Evolutionary conservation across 2,113 vertebrate genomes (phyloP).

Genomic region (Nycticryphes semicollaris): DNA sequence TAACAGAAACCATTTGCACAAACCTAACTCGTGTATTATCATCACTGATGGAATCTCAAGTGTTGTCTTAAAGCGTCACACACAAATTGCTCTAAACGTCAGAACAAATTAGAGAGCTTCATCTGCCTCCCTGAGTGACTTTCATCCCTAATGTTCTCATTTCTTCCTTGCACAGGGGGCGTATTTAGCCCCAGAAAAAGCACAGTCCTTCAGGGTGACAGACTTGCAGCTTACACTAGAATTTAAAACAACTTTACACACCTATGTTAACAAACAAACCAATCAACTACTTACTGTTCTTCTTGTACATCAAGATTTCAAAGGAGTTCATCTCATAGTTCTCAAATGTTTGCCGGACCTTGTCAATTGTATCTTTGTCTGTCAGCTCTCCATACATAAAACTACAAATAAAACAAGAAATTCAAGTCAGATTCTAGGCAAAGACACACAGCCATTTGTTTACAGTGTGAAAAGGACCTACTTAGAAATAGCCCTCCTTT

Average conservation of each 20-base stretch:
- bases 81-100: constrained; percentile 2
- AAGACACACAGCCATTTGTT: background rate
- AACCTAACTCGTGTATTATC: background rate
- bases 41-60: background rate
- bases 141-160: constrained; percentile 2
- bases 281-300: constrained; percentile 88
- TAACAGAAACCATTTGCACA: background rate
- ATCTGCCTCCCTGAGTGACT: background rate
- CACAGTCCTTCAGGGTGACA: background rate
- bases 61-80: constrained; percentile 39
- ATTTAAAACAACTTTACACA: background rate
- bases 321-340: constrained; percentile 97
- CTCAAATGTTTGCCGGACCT: constrained; percentile 92
- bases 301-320: constrained; percentile 98
- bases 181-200: background rate
- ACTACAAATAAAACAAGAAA: constrained; percentile 74
- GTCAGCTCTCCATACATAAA: constrained; percentile 98
- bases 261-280: background rate
- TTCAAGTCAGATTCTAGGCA: constrained; percentile 14
- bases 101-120: constrained; percentile 23
- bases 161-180: background rate
- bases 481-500: background rate
- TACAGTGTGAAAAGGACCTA: background rate
- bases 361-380: constrained; percentile 90
- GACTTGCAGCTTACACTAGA: background rate